Evolutionary conservation across 2,888 invertebrate genomes (phyloP), one percentile per base, ranked within the genome.

Genomic region (Andrena camellia): DNA sequence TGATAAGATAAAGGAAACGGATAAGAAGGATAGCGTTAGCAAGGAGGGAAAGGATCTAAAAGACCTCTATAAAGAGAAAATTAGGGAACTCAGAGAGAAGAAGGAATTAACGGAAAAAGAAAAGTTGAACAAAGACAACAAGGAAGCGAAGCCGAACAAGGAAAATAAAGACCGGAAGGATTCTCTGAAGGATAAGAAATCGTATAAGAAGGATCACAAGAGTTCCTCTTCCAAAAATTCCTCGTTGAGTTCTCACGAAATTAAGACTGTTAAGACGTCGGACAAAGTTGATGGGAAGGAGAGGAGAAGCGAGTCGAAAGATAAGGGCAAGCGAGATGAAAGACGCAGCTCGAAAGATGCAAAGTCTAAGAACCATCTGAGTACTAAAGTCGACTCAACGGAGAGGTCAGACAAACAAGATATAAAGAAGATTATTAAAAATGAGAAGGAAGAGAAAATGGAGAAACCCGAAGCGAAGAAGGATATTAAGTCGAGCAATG

Each of bases 31-130:
- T 4, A 84, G 77, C n/a, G 71, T 75, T 10, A 88, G 71, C n/a
- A 88, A 92, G 48, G 92, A 90, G 67, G 81, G 84, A 0, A 94
- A 93, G 84, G 93, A 94, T 83, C 77, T 94, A 48, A 94, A 94
- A 73, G 94, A 94, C 81, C 89, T 93, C n/a, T 94, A 94, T 63
- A 94, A 94, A 79, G 94, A 94, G 71, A 94, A 93, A 85, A 94
- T 94, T 62, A 88, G 93, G n/a, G 94, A 94, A 68, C 83, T 94
- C 17, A 86, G 94, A 6, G 94, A 94, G 42, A 94, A 94, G 72
- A 94, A 93, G 31, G 94, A 94, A 85, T 85, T 93, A 35, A 94
- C 94, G 0, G 94, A 94, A 59, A 94, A 94, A 64, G 94, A 94
- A 74, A 94, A 92, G 79, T 80, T 93, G 59, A 90, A 88, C 67